A percentile compares a stretch with the other conserved stretches of the same genome.
Evolutionary conservation across 2,113 vertebrate species (phyloP).

Genomic region (Ammodytes dubius): DNA sequence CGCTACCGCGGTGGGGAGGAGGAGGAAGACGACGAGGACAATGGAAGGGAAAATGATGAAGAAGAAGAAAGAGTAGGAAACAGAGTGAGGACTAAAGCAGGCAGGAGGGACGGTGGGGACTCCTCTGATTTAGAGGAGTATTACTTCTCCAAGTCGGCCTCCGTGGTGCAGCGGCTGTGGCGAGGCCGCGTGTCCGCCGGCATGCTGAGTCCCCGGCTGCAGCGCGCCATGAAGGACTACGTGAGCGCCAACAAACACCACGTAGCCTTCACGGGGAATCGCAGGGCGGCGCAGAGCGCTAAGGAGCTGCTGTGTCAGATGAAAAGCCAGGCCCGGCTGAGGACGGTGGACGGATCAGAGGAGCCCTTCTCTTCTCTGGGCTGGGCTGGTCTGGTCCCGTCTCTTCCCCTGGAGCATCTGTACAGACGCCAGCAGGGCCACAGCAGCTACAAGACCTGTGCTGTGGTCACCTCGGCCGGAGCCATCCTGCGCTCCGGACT

Average conservation of each 20-base stretch:
- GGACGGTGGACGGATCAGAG: slow-evolving; percentile 93
- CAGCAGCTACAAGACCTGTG: slow-evolving; percentile 87
- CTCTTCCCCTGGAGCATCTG: slow-evolving; percentile 84
- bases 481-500: slow-evolving; percentile 95
- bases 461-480: slow-evolving; percentile 96
- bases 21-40: slow-evolving; percentile 61
- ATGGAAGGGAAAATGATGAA: slow-evolving; percentile 62
- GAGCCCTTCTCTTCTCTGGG: slow-evolving; percentile 91
- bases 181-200: slow-evolving; percentile 88
- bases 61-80: slow-evolving; percentile 56
- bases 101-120: slow-evolving; percentile 45
- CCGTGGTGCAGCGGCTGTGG: slow-evolving; percentile 92
- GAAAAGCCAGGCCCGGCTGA: slow-evolving; percentile 85
- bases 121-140: slow-evolving; percentile 86
- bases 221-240: slow-evolving; percentile 94
- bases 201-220: slow-evolving; percentile 93
- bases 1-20: slow-evolving; percentile 32
- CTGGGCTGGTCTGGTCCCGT: slow-evolving; percentile 91
- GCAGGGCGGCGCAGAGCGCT: slow-evolving; percentile 71
- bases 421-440: slow-evolving; percentile 65
- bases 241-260: slow-evolving; percentile 93
- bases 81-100: slow-evolving; percentile 56
- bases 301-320: slow-evolving; percentile 91
- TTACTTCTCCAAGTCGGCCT: slow-evolving; percentile 89
- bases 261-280: slow-evolving; percentile 88